Base-by-base conservation (phyloP, 1,140 invertebrate species). In the Cyphomyrmex costatus region DNA sequence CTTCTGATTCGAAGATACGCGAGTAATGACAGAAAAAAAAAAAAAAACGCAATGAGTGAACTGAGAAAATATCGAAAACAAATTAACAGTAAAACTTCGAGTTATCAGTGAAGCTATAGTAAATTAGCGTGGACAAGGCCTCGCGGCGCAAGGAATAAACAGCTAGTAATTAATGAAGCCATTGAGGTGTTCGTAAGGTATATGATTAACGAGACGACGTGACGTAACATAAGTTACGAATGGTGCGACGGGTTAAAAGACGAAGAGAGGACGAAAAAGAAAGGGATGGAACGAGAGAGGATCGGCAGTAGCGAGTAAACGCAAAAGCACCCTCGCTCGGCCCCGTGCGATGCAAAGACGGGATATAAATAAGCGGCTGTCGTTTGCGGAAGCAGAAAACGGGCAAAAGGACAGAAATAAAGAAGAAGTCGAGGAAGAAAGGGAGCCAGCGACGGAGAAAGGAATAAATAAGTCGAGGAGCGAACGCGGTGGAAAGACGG, bases 281-380 rank as follows among this genome's bases (percentile, higher is more conserved):
- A 53, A 53, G 19, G 16, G 21, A 53, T 3, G 21, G 49, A 76
- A 14, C 24, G 27, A 73, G 49, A 73, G 49, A 30, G 70, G 12
- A 85, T 42, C 24, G 68, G 86, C 77, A 88, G 88, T 76, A 87
- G 86, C 86, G 77, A 90, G 79, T 83, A 85, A 86, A 91, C 90
- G 89, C 89, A 86, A 90, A 86, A 85, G 90, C 88, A 70, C 88
- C 79, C 88, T 88, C 74, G 78, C 84, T 85, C 91, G 90, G 87
- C 83, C 78, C 90, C 78, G 88, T 58, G 89, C 94, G 93, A 95
- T 95, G 94, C 94, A 94, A 95, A 95, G 94, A 94, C 93, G 92
- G 90, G 93, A 93, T 95, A 95, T 95, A 95, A 95, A 95, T 95
- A 95, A 95, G 93, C 93, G 94, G 93, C 94, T 95, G 94, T 95